Evolutionary conservation across 2,797 vertebrate species (phyloP), one percentile per base, ranked within the genome.

Genomic region (Poecilia picta): DNA sequence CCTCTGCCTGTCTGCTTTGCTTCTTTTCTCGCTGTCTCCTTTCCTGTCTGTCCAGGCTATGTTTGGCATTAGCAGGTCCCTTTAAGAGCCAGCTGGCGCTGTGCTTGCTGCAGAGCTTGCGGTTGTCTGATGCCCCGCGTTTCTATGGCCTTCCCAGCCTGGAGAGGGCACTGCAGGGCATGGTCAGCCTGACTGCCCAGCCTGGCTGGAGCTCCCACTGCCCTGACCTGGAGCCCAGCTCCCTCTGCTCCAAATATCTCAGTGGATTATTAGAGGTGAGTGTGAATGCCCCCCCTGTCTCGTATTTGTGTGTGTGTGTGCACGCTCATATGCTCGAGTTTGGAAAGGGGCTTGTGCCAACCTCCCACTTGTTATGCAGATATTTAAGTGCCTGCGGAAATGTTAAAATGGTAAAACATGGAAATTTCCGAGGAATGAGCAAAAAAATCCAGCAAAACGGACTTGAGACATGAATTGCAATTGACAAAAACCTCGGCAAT

Each of bases 131-230:
- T 13, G 97, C 97, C 1, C 98, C 98, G 0, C 96, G 95, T 80
- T 99, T 99, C 94, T 99, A 99, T 5, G 98, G 98, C 45, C 96
- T 99, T 73, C 98, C 98, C 66, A 98, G 97, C 73, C 93, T 99
- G 75, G 97, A 98, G 95, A 97, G 97, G 90, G 97, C 97, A 0
- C 92, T 99, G 73, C 94, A 92, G 89, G 97, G 96, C 81, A 97
- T 99, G 97, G 97, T 96, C 81, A 96, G 96, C 77, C 94, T 98
- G 83, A 98, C 97, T 6, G 96, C 97, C 0, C 88, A 95, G 73
- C 96, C 97, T 0, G 95, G 93, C n/a, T 99, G 98, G 98, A 99
- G 97, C 88, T 88, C 95, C 25, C 95, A 96, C 78, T 96, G 96
- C 78, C 85, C 93, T 84, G 89, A 91, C 72, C 87, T 91, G 75